Conservation (phyloP, 1,140 invertebrate species). For the Drosophila serrata region DNA sequence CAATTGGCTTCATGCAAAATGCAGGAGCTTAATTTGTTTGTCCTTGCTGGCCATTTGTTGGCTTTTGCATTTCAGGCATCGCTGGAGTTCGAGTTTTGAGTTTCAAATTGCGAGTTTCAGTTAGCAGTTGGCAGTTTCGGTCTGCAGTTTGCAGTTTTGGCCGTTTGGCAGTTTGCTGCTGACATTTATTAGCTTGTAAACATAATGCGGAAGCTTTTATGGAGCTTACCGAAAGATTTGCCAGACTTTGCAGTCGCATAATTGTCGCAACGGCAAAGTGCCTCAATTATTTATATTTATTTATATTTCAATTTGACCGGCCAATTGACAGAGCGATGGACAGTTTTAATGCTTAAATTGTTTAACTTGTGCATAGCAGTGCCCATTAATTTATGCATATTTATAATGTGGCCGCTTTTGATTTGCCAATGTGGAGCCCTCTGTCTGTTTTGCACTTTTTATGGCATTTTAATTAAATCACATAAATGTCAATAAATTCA, state of each 20-base stretch:
- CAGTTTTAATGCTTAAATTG: conserved; percentile 52
- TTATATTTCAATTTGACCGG: conserved; percentile 59
- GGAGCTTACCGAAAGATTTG: conserved; percentile 59
- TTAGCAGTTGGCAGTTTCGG: conserved; percentile 23
- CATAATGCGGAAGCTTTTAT: conserved; percentile 58
- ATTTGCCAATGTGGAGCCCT: conserved; percentile 18
- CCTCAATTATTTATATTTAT: conserved; percentile 63
- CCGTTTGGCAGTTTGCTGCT: conserved; percentile 33
- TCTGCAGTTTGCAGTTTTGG: conserved; percentile 16
- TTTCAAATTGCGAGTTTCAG: background rate
- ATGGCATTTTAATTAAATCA: conserved; percentile 67
- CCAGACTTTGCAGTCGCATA: conserved; percentile 51
- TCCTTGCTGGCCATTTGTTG: conserved; percentile 64
- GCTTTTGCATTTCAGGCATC: conserved; percentile 49
- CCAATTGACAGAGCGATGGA: conserved; percentile 53
- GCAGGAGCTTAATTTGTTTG: conserved; percentile 65
- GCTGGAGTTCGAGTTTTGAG: conserved; percentile 16
- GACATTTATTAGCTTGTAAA: conserved; percentile 73
- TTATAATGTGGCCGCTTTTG: conserved; percentile 48
- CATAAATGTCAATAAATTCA: conserved; percentile 71
- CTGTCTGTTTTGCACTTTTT: conserved; percentile 33
- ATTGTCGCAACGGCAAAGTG: conserved; percentile 36
- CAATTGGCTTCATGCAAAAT: conserved; percentile 67
- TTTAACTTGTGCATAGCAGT: conserved; percentile 48
- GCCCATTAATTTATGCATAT: conserved; percentile 59